Evolutionary conservation across 2,113 vertebrate genomes (phyloP), one percentile per base, ranked within the genome.

Genomic region (Xenopus laevis): DNA sequence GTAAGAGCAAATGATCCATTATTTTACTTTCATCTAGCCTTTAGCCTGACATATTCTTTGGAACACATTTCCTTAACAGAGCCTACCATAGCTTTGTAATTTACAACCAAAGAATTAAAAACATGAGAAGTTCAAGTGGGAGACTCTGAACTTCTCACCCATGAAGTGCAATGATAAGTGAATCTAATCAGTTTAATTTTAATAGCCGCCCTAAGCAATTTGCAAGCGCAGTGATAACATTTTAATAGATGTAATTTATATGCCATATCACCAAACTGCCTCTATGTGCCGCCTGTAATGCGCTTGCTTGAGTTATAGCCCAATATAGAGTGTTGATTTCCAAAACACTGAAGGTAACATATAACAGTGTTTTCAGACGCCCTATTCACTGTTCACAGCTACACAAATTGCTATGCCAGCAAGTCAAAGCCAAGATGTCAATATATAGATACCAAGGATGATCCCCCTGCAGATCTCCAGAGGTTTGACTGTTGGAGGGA

Each of bases 71-170:
- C 15, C 15, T 50, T 50, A 50, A 50, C 12, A 10, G 47, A 50
- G 47, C 4, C 47, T 47, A 17, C 17, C 16, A 55, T 55, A 55
- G 13, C 52, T 16, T 55, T 55, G 53, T 55, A 55, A 55, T 55
- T 8, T 55, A 55, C 15, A 55, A 55, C 17, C 13, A n/a, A 55
- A 55, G 53, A 55, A 55, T 55, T 16, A 3, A 55, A 55, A 55
- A 55, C 53, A 55, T 18, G 17, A 55, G 53, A 55, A 55, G 6
- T 55, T 55, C 53, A 55, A 55, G 53, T n/a, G 16, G 53, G 15
- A 55, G 53, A 55, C 53, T 16, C 17, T 55, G 53, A 55, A 55
- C 53, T 55, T 55, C 53, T 55, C 53, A 55, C 53, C 53, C 53
- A 55, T 55, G 53, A 55, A 55, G 53, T 55, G 17, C 15, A 9